phyloP scores from a whole-genome alignment of 2,113 vertebrate species.

The Tricholaema leucomelas region DNA sequence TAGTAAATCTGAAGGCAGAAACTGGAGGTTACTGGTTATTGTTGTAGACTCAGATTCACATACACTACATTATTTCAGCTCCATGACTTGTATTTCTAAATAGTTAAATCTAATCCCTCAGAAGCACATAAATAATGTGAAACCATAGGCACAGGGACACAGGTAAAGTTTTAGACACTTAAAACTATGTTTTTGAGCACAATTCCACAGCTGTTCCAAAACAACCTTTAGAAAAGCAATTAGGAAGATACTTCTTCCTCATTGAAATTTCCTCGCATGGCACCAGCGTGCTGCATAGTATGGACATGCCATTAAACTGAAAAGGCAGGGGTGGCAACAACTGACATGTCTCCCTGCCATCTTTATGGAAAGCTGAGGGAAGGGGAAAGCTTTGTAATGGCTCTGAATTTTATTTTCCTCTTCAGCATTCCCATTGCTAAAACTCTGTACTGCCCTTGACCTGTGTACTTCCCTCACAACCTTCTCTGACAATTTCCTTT shows the following conservation, averaged over 20 bases:
- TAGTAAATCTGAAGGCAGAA: not conserved
- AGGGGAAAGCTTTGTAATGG: not conserved
- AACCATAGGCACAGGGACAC: not conserved
- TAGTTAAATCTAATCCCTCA: not conserved
- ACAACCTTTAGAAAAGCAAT: not conserved
- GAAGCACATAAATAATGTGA: not conserved
- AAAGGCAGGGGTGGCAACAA: not conserved
- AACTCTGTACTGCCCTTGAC: not conserved
- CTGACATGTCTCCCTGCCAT: not conserved
- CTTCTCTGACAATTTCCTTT: not conserved
- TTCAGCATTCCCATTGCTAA: not conserved
- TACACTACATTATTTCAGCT: not conserved
- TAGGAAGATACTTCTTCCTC: not conserved
- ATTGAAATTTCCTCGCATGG: not conserved
- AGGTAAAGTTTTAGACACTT: not conserved
- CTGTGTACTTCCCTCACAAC: not conserved
- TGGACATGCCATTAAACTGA: not conserved
- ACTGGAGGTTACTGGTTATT: not conserved
- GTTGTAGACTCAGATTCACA: not conserved
- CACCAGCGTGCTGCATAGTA: not conserved
- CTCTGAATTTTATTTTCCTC: not conserved
- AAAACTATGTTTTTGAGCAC: not conserved
- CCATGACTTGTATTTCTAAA: not conserved
- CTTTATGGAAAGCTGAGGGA: not conserved
- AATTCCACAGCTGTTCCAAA: not conserved